These are phyloP conservation scores for Salvelinus alpinus DNA, from an alignment of 2,113 vertebrate genomes.

Conservation along the genomic window DNA sequence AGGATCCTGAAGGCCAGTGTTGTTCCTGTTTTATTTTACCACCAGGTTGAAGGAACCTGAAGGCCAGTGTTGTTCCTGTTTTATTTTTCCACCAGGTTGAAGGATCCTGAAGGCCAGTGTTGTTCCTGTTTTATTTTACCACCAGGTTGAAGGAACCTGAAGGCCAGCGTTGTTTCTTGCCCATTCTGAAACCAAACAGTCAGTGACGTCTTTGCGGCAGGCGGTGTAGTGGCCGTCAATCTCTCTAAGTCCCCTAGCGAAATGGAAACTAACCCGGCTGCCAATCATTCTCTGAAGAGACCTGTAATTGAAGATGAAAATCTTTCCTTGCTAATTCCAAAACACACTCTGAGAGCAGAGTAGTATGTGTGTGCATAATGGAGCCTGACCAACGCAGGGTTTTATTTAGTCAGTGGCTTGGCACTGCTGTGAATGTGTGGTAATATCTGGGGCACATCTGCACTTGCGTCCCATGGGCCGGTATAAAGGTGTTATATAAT, in stretches of 20 bases:
- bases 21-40: no score
- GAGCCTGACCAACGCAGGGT: not conserved
- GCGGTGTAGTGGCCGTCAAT: constrained; percentile 30
- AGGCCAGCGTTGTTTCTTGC: constrained; percentile 20
- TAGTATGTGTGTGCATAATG: not conserved
- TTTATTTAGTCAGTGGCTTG: not conserved
- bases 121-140: no score
- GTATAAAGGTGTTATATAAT: not conserved
- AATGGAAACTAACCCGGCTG: constrained; percentile 30
- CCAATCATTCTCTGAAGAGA: constrained; percentile 16
- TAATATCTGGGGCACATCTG: no score
- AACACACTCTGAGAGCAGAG: not conserved
- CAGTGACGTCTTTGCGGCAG: constrained; percentile 51
- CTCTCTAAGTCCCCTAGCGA: constrained; percentile 12
- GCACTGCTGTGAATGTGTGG: not conserved
- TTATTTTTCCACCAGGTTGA: no score
- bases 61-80: no score
- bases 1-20: no score
- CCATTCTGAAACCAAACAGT: constrained; percentile 32
- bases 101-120: no score
- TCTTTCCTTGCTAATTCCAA: not conserved
- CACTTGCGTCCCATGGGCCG: not conserved
- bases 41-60: no score
- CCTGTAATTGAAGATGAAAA: constrained; percentile 22
- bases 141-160: no score